Evolutionary conservation across 2,888 invertebrate genomes (phyloP).

Genomic region (Phyllotreta cruciferae): DNA sequence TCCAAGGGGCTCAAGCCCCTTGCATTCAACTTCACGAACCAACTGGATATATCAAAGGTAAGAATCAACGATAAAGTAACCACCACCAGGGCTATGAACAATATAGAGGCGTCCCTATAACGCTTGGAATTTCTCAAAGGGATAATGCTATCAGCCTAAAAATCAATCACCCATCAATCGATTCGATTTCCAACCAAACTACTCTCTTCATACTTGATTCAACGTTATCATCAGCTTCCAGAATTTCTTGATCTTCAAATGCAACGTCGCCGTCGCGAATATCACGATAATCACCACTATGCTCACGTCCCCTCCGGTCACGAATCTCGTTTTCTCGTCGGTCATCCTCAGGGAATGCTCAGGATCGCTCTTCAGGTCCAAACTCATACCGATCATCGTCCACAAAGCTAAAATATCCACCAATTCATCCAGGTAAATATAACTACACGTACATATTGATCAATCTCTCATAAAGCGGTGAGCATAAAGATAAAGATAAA

Average conservation of each 20-base stretch:
- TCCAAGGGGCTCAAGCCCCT: slow-evolving; percentile 50
- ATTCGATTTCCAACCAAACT: too few relatives aligned
- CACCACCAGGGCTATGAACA: slow-evolving; percentile 34
- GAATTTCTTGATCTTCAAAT: slow-evolving; percentile 43
- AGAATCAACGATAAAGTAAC: slow-evolving; percentile 29
- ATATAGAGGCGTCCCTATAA: slow-evolving; percentile 34
- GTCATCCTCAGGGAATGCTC: slow-evolving; percentile 44
- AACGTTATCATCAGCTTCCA: slow-evolving; percentile 40
- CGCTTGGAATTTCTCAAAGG: slow-evolving; percentile 32
- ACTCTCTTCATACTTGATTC: slow-evolving; percentile 36
- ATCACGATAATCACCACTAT: slow-evolving; percentile 43
- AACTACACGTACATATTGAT: too few relatives aligned
- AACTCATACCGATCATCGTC: slow-evolving; percentile 40
- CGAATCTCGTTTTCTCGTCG: slow-evolving; percentile 40
- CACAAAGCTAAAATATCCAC: slow-evolving; percentile 36
- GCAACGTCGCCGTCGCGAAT: slow-evolving; percentile 41
- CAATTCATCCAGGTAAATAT: too few relatives aligned
- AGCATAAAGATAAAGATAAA: too few relatives aligned
- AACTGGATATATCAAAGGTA: slow-evolving; percentile 39
- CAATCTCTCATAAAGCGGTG: too few relatives aligned
- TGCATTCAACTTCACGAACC: slow-evolving; percentile 25
- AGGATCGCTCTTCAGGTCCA: slow-evolving; percentile 44
- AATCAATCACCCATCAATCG: slow-evolving; percentile 8
- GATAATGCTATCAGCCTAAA: slow-evolving; percentile 42
- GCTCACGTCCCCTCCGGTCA: slow-evolving; percentile 43